phyloP scores from a whole-genome alignment of 2,113 vertebrate genomes.

The Pleuronectes platessa region DNA sequence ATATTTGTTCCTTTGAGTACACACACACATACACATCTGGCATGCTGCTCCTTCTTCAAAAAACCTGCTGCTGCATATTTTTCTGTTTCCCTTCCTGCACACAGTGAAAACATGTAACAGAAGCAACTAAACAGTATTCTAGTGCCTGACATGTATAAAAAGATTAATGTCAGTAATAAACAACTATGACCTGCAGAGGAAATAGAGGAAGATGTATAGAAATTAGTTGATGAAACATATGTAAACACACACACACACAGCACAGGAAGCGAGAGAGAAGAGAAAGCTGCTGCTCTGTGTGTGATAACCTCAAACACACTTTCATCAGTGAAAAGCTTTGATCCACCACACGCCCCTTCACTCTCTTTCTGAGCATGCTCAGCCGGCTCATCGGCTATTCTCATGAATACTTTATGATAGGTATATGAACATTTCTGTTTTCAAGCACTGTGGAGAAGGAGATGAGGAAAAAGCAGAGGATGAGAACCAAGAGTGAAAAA shows the following conservation, averaged over 20 bases:
- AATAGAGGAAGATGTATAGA: background rate
- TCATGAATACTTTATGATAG: constrained; percentile 65
- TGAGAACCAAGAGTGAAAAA: background rate
- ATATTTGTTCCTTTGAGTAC: background rate
- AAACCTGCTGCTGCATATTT: constrained; percentile 8
- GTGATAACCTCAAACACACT: constrained; percentile 52
- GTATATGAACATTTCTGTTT: constrained; percentile 49
- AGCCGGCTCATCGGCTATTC: constrained; percentile 32
- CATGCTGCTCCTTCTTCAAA: background rate
- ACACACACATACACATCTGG: background rate
- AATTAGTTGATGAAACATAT: background rate
- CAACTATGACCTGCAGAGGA: constrained; percentile 26
- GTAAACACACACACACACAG: constrained; percentile 4
- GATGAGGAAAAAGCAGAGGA: background rate
- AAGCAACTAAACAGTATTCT: background rate
- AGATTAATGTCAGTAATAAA: constrained; percentile 9
- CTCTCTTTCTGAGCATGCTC: constrained; percentile 42
- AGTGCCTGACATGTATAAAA: constrained; percentile 15
- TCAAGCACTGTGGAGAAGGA: constrained; percentile 24
- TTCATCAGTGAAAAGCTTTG: constrained; percentile 60
- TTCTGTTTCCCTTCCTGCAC: constrained; percentile 2
- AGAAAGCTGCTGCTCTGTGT: constrained; percentile 24
- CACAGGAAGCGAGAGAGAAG: background rate
- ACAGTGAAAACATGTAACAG: too few relatives aligned
- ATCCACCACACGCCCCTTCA: constrained; percentile 37